Conservation (phyloP, 2,113 vertebrate species). For the Pseudorhombus dupliciocellatus region DNA sequence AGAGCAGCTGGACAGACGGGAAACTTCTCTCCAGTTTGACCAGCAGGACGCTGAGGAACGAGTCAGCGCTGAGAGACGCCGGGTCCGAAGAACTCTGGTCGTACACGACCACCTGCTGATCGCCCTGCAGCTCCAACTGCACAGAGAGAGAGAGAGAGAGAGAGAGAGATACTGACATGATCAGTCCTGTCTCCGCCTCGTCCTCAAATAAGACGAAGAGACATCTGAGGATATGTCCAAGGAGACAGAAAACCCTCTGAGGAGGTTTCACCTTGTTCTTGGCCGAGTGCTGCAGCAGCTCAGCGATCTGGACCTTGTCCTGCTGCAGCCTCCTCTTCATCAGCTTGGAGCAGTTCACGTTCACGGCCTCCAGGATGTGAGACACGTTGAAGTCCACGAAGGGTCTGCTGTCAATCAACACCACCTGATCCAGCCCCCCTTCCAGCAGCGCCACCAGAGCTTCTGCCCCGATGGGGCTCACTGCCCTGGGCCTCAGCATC, state of each 20-base stretch:
- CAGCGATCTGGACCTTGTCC: conserved; percentile 93
- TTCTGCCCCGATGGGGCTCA: conserved; percentile 83
- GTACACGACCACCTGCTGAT: conserved; percentile 92
- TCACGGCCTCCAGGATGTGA: conserved; percentile 95
- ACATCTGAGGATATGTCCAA: no score
- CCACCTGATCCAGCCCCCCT: conserved; percentile 86
- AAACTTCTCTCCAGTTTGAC: conserved; percentile 92
- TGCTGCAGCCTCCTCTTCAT: conserved; percentile 97
- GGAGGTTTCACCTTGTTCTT: conserved; percentile 84
- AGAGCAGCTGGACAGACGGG: conserved; percentile 88
- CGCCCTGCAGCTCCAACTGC: conserved; percentile 86
- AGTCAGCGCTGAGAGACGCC: conserved; percentile 83
- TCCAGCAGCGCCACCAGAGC: conserved; percentile 92
- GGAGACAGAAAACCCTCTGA: no score
- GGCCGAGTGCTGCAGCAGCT: conserved; percentile 94
- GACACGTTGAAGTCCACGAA: conserved; percentile 95
- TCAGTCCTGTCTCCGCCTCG: no score
- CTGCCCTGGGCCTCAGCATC: conserved; percentile 58
- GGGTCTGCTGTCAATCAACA: conserved; percentile 94
- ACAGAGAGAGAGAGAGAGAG: background rate
- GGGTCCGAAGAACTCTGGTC: conserved; percentile 90
- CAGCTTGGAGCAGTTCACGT: conserved; percentile 97
- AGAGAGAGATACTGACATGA: background rate
- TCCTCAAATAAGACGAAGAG: no score
- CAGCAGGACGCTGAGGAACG: conserved; percentile 91